phyloP scores from a whole-genome alignment of 2,797 vertebrate species.

The Arremon brunneinucha region DNA sequence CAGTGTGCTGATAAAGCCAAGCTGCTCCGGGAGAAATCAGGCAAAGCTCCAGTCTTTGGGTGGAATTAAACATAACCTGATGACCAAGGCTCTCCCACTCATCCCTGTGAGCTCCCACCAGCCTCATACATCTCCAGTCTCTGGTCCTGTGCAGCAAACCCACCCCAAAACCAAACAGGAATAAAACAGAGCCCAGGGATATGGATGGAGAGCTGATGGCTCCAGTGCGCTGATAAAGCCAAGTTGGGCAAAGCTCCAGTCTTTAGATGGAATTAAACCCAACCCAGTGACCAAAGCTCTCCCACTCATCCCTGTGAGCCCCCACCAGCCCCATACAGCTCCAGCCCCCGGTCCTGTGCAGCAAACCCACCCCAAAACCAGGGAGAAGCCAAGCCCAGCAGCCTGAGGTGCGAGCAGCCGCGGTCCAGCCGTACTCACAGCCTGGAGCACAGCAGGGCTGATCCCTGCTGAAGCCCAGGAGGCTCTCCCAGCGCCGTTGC shows the following conservation, averaged over 20 bases:
- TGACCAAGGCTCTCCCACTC: background rate
- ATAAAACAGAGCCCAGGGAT: too few relatives aligned
- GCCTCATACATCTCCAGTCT: rapidly evolving
- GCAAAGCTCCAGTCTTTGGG: background rate
- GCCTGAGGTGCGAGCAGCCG: background rate
- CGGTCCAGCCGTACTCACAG: background rate
- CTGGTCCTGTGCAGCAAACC: background rate
- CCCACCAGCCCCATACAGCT: too few relatives aligned
- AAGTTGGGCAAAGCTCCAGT: too few relatives aligned
- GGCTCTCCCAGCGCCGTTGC: background rate
- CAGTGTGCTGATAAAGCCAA: background rate
- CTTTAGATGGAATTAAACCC: too few relatives aligned
- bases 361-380: background rate
- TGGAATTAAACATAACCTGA: background rate
- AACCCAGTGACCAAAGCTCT: too few relatives aligned
- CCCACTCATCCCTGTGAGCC: too few relatives aligned
- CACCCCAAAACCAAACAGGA: background rate
- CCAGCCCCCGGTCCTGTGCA: too few relatives aligned
- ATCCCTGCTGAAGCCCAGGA: background rate
- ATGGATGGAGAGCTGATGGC: too few relatives aligned
- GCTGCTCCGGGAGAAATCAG: too few relatives aligned
- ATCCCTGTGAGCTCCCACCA: background rate
- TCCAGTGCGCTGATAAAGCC: too few relatives aligned
- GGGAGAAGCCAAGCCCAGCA: background rate
- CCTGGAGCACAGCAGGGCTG: background rate